Conservation (phyloP, 1,140 invertebrate genomes). For the Brevipalpus yothersi region DNA sequence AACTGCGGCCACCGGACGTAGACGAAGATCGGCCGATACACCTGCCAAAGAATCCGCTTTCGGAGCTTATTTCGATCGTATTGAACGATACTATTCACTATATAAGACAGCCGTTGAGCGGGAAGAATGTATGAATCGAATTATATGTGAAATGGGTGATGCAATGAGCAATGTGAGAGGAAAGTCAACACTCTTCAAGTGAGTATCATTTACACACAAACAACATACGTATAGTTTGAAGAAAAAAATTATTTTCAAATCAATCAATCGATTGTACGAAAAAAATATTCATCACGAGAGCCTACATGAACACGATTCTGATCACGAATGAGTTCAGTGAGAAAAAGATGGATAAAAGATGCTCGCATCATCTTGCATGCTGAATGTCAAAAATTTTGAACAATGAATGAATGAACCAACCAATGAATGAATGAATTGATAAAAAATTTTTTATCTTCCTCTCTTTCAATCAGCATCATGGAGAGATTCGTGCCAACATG, state of each 20-base stretch:
- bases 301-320: no score
- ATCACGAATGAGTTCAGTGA: no score
- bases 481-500: slow-evolving; percentile 15
- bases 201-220: slow-evolving; percentile 7
- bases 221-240: neutral
- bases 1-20: slow-evolving; percentile 4
- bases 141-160: slow-evolving; percentile 16
- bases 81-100: slow-evolving; percentile 14
- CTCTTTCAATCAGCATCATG: slow-evolving; percentile 10
- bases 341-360: no score
- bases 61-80: slow-evolving; percentile 12
- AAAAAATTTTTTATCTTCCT: no score
- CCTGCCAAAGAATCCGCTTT: slow-evolving; percentile 5
- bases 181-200: slow-evolving; percentile 15
- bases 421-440: no score
- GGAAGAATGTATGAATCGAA: slow-evolving; percentile 17
- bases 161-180: slow-evolving; percentile 15
- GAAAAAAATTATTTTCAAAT: neutral
- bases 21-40: slow-evolving; percentile 6
- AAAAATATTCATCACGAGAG: neutral
- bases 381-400: no score
- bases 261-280: no score
- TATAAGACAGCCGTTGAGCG: slow-evolving; percentile 15
- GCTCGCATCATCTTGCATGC: no score
- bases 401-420: no score